Base-by-base conservation (phyloP, 1,140 invertebrate species). In the Spodoptera frugiperda region DNA sequence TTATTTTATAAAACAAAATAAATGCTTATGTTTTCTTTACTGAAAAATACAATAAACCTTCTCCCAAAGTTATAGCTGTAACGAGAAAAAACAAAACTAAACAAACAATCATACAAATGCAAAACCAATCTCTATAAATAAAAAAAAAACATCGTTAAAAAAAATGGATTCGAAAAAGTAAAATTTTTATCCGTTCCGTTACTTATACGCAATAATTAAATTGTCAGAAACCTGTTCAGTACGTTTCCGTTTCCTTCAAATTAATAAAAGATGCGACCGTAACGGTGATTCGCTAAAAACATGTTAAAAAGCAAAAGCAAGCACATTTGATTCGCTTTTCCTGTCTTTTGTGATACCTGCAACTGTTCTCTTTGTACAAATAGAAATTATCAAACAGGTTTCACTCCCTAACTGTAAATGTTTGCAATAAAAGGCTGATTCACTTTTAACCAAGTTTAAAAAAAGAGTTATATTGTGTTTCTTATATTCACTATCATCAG, bases 231-330 rank as follows among this genome's bases (percentile, higher is more conserved):
- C 78, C 68, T 79, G 67, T 51, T 51, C 8, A 12, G 12, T 25
- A 48, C 71, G 46, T 73, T 73, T 73, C 71, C 79, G 79, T 61
- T 81, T 78, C 79, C 72, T 71, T 11, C 11, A 30, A 71, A 33
- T 63, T 63, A 63, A 48, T 33, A 54, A 65, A 63, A 75, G 68
- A 75, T n/a, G 63, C 44, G 17, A 61, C 33, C 48, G 53, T 74
- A 77, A 80, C 76, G 72, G 78, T 76, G 25, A 17, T 49, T 63
- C 21, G 46, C 44, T 33, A 54, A 72, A 74, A 72, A 71, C 59
- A 19, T 17, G n/a, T 46, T 61, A 59, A 70, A 55, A 78, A 57
- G n/a, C 76, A 65, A 65, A 63, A 67, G 54, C 25, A 10, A 14
- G 3, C 5, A 44, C 51, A 70, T 72, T 72, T 44, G 48, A 46